Percentiles rank a stretch among this genome's conserved stretches.
phyloP scores from a whole-genome alignment of 1,140 invertebrate species.

The Zaprionus africanus region DNA sequence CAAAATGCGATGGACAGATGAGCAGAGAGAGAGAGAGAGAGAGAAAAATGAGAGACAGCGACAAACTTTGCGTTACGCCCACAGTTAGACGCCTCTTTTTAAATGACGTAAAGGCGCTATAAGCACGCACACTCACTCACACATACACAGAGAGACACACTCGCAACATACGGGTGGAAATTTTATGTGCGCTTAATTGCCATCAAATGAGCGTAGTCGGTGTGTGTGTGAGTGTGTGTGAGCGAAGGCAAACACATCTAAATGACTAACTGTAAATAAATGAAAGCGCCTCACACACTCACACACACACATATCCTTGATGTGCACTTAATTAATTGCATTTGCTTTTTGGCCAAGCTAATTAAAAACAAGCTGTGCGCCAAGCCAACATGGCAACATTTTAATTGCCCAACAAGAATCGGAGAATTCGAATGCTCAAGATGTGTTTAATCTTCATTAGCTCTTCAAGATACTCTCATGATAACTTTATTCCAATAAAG shows the following conservation, averaged over 20 bases:
- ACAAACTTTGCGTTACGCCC: slow-evolving; percentile 6
- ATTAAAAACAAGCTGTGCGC: slow-evolving; percentile 54
- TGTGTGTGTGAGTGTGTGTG: slow-evolving; percentile 23
- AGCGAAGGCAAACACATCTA: slow-evolving; percentile 55
- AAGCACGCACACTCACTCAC: slow-evolving; percentile 19
- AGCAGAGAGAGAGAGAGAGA: slow-evolving; percentile 17
- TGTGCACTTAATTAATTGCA: slow-evolving; percentile 73
- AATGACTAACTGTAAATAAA: slow-evolving; percentile 77
- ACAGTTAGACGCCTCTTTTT: slow-evolving; percentile 30
- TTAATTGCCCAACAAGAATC: slow-evolving; percentile 34
- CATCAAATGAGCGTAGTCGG: slow-evolving; percentile 72
- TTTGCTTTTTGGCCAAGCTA: slow-evolving; percentile 46
- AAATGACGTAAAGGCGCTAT: slow-evolving; percentile 44
- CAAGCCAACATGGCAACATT: slow-evolving; percentile 36
- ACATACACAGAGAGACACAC: slow-evolving; percentile 3
- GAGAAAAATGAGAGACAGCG: slow-evolving; percentile 9
- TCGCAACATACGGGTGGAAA: slow-evolving; percentile 28
- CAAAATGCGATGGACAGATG: slow-evolving; percentile 29
- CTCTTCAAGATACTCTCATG: too few relatives aligned
- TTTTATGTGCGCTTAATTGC: slow-evolving; percentile 74
- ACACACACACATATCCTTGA: slow-evolving; percentile 16
- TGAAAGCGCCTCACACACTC: slow-evolving; percentile 40
- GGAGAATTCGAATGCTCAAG: not conserved
- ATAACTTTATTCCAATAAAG: too few relatives aligned
- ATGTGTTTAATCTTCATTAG: not conserved